Conservation (phyloP, 2,113 vertebrate species). For the Pachycephala philippinensis region DNA sequence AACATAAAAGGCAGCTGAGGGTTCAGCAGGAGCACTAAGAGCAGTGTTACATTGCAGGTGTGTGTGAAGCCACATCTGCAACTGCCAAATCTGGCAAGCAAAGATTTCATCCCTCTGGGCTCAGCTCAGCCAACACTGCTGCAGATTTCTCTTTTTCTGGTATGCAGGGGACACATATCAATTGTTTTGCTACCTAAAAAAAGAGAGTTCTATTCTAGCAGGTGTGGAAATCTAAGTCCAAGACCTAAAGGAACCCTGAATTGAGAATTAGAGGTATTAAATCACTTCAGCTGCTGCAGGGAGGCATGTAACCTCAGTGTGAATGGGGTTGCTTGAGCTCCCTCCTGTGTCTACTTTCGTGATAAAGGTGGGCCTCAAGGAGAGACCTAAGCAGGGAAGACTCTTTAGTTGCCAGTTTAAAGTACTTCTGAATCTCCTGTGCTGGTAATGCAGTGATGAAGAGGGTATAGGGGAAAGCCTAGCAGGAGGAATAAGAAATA, state of each 20-base stretch:
- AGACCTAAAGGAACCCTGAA: background rate
- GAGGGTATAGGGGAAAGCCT: background rate
- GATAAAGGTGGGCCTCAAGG: conserved; percentile 18
- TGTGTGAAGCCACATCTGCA: background rate
- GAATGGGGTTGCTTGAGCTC: conserved; percentile 60
- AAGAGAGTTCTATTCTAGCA: background rate
- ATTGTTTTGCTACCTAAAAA: background rate
- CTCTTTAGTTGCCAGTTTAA: background rate
- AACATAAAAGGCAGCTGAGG: background rate
- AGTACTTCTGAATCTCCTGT: background rate
- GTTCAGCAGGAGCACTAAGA: background rate
- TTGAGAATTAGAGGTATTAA: background rate
- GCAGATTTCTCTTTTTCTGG: background rate
- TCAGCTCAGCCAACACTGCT: background rate
- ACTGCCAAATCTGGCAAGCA: background rate
- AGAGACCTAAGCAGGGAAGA: background rate
- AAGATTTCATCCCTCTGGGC: background rate
- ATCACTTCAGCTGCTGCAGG: background rate
- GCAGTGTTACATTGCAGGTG: background rate
- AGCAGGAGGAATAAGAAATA: background rate
- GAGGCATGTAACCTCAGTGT: background rate
- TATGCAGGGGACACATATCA: background rate
- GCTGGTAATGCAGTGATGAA: background rate
- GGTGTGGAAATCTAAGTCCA: background rate
- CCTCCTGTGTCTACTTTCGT: conserved; percentile 59